Evolutionary conservation across 1,140 invertebrate species (phyloP), one percentile per base, ranked within the genome.

Genomic region (Acromyrmex charruanus): DNA sequence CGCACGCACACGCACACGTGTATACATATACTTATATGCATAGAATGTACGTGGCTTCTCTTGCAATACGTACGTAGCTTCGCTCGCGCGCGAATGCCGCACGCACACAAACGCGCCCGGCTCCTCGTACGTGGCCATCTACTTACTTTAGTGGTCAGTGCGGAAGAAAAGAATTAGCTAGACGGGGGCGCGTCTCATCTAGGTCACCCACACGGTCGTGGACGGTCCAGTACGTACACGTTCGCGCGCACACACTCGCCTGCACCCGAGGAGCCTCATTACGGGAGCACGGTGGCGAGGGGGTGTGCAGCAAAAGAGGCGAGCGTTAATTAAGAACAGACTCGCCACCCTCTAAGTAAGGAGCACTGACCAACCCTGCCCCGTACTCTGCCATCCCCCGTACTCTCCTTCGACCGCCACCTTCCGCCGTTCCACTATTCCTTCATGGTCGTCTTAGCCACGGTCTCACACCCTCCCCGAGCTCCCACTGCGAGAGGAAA

Each of bases 321-420:
- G 93, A 94, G 94, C 94, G 94, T 95, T 95, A 95, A 95, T 95
- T 95, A 95, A 95, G 94, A 95, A 95, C 94, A 95, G 94, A 95
- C 94, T 95, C 94, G 92, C 94, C 94, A 94, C 94, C 94, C 94
- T 92, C 92, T 94, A 94, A 94, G 94, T 94, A 94, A 94, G 94
- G 94, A 95, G 94, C 94, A 93, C 93, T 94, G 93, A 94, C 94
- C 94, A 94, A 91, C 92, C 93, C 89, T 86, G 79, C 63, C 71
- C 58, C 55, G 51, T 68, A 51, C 68, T 55, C 66, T 35, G 14
- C 79, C 69, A 44, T 35, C 4, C 39, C n/a, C 55, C 39, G 39
- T 39, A 21, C 74, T 39, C n/a, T 35, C 85, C 35, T 71, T 87
- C 87, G 80, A 49, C 84, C 85, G 86, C 86, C 89, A 88, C 71